Conservation (phyloP, 2,888 invertebrate species). For the Siphlonurus alternatus region DNA sequence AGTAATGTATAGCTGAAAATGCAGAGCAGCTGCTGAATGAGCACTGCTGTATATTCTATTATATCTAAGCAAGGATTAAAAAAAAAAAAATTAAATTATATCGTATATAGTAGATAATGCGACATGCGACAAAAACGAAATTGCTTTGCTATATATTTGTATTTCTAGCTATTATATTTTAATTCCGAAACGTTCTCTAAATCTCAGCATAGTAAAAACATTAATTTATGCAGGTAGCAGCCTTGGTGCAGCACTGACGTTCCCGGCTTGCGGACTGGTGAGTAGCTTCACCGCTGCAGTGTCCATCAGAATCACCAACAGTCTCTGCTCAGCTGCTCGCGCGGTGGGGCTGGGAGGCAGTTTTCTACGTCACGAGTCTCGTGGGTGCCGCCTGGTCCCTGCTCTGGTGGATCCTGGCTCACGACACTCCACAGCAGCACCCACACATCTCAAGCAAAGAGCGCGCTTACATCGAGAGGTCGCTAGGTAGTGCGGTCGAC, state of each 20-base stretch:
- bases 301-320: background rate
- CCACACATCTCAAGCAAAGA: constrained; percentile 19
- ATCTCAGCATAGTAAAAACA: too few species aligned
- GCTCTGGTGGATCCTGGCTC: constrained; percentile 16
- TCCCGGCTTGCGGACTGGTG: constrained; percentile 50
- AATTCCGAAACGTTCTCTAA: too few species aligned
- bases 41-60: too few species aligned
- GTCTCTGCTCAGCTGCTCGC: background rate
- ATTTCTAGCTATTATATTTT: too few species aligned
- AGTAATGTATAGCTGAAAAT: too few species aligned
- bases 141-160: too few species aligned
- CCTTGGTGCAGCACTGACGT: constrained; percentile 46
- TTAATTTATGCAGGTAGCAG: constrained; percentile 34
- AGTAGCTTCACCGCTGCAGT: constrained; percentile 16
- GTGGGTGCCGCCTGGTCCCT: constrained; percentile 22
- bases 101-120: too few species aligned
- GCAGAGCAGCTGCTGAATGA: too few species aligned
- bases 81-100: too few species aligned
- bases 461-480: constrained; percentile 12
- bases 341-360: constrained; percentile 25
- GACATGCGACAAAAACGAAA: too few species aligned
- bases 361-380: constrained; percentile 23
- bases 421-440: constrained; percentile 17
- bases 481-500: background rate
- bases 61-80: too few species aligned